Conservation (phyloP, 53 echinoderm and acorn worm genomes). For the Actinopyga echinites region DNA sequence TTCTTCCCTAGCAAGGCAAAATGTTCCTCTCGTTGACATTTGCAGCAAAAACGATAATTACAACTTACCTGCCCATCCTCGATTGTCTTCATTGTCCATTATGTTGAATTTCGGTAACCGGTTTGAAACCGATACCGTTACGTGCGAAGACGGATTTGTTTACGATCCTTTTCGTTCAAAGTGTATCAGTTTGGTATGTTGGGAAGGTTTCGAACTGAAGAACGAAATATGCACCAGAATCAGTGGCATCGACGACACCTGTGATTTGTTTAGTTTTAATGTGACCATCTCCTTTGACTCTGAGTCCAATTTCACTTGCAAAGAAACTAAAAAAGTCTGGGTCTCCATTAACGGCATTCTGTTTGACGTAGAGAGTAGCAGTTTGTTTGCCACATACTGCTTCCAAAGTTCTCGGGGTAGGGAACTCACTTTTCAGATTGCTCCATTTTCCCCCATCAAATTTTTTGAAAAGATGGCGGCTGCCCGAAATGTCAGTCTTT, state of each 20-base stretch:
- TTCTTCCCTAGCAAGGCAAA: not conserved
- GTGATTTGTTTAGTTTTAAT: not conserved
- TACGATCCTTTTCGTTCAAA: slow-evolving; percentile 12
- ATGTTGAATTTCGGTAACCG: not conserved
- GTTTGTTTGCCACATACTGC: no score
- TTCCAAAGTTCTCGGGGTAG: no score
- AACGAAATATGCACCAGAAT: slow-evolving; percentile 1
- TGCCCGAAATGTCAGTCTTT: no score
- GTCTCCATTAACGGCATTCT: no score
- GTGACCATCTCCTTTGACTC: not conserved
- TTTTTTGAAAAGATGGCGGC: no score
- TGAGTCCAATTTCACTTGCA: not conserved
- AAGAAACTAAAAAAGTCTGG: not conserved
- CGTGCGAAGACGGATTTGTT: slow-evolving; percentile 28
- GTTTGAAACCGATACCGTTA: not conserved
- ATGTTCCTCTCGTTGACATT: not conserved
- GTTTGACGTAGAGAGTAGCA: no score
- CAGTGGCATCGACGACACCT: not conserved
- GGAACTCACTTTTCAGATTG: no score
- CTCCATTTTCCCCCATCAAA: no score
- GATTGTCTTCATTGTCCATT: not conserved
- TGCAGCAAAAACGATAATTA: no score
- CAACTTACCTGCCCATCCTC: no score
- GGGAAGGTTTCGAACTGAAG: slow-evolving; percentile 5
- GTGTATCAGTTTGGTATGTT: slow-evolving; percentile 34